Percentiles rank a stretch among this genome's conserved stretches.
Evolutionary conservation across 2,888 invertebrate genomes (phyloP).

Genomic region (Agonum fuliginosum): DNA sequence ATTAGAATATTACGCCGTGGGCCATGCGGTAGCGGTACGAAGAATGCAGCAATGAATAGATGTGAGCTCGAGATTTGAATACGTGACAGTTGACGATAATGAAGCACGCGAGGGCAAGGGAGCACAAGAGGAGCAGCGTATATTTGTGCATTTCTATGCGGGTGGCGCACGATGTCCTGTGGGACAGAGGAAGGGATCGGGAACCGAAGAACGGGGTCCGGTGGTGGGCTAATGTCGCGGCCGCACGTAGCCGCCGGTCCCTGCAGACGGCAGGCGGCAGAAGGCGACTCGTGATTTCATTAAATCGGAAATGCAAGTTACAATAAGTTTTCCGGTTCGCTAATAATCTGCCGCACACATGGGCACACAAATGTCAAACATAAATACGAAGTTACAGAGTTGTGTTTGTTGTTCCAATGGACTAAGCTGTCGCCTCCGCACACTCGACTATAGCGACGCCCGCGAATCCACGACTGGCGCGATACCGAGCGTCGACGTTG

Average conservation of each 20-base stretch:
- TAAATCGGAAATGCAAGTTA: conserved; percentile 57
- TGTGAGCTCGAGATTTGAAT: conserved; percentile 22
- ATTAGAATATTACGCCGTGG: conserved; percentile 14
- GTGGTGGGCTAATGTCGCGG: background rate
- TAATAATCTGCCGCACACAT: conserved; percentile 52
- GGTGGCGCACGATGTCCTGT: conserved; percentile 6
- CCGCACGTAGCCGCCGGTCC: conserved; percentile 48
- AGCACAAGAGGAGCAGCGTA: too few relatives aligned
- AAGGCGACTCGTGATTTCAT: conserved; percentile 54
- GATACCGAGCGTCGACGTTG: conserved; percentile 11
- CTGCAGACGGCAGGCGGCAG: conserved; percentile 47
- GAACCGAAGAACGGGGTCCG: too few relatives aligned
- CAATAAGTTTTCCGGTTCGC: conserved; percentile 47
- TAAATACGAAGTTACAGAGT: conserved; percentile 50
- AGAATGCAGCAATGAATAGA: conserved; percentile 29
- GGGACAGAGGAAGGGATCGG: background rate
- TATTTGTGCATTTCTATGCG: conserved; percentile 50
- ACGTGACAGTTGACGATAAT: conserved; percentile 31
- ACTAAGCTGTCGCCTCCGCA: conserved; percentile 30
- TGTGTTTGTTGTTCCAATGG: conserved; percentile 57
- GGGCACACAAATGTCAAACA: conserved; percentile 52
- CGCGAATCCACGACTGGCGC: background rate
- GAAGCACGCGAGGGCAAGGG: background rate
- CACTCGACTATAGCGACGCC: conserved; percentile 8
- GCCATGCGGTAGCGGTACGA: background rate